A percentile compares a stretch with the other conserved stretches of the same genome.
Evolutionary conservation across 2,888 invertebrate genomes (phyloP).

Genomic region (Hyalella azteca): DNA sequence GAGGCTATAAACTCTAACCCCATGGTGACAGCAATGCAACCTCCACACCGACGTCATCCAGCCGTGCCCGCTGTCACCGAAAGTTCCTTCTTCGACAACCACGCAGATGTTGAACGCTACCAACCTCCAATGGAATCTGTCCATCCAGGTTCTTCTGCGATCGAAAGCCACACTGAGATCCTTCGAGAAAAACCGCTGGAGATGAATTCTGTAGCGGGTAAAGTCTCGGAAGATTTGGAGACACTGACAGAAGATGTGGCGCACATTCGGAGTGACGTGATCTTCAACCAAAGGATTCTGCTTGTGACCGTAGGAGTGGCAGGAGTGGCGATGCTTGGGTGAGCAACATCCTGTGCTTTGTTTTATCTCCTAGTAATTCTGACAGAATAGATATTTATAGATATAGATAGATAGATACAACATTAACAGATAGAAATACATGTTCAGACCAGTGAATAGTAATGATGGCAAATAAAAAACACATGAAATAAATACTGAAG

Average conservation of each 20-base stretch:
- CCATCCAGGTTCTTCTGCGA: not conserved
- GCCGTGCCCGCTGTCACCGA: not conserved
- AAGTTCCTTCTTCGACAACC: conserved; percentile 6
- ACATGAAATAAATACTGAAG: too few relatives aligned
- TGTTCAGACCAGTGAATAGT: too few relatives aligned
- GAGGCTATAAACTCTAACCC: conserved; percentile 51
- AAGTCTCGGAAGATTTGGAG: conserved; percentile 49
- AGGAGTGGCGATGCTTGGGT: conserved; percentile 55
- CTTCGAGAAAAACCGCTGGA: conserved; percentile 47
- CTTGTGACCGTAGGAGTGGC: conserved; percentile 51
- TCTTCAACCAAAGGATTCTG: conserved; percentile 52
- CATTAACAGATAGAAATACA: too few relatives aligned
- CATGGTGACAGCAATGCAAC: conserved; percentile 50
- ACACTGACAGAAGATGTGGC: conserved; percentile 40
- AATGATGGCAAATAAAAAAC: too few relatives aligned
- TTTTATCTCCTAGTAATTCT: too few relatives aligned
- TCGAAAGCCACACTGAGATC: not conserved
- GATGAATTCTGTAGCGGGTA: conserved; percentile 49
- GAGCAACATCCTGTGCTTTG: conserved; percentile 3
- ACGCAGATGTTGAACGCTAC: not conserved
- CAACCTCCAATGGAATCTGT: not conserved
- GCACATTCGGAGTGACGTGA: conserved; percentile 49
- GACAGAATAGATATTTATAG: too few relatives aligned
- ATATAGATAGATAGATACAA: too few relatives aligned
- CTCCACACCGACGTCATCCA: conserved; percentile 41